Percentiles rank a stretch among this genome's conserved stretches.
Conservation (phyloP, 2,888 invertebrate species). For the Uloborus plumipes region DNA sequence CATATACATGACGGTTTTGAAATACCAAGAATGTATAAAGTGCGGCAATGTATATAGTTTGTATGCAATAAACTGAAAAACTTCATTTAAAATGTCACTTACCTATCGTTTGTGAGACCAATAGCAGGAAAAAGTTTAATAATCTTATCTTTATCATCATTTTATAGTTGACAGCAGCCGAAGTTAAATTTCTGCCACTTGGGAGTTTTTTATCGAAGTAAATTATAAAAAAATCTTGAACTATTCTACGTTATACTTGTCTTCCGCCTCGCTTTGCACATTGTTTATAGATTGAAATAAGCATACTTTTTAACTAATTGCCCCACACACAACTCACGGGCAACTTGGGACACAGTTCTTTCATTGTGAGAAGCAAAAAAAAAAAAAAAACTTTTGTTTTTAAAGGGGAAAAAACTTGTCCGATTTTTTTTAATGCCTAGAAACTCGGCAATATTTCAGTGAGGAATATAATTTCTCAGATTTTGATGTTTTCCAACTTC, state of each 20-base stretch:
- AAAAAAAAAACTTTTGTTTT: too few relatives aligned
- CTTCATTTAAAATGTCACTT: conserved; percentile 4
- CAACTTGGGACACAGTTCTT: conserved; percentile 12
- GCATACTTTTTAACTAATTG: neutral
- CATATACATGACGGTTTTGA: too few relatives aligned
- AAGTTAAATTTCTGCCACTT: neutral
- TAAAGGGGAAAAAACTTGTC: neutral
- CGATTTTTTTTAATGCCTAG: neutral
- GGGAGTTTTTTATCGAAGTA: neutral
- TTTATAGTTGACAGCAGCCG: neutral
- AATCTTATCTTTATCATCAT: conserved; percentile 24
- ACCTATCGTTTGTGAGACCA: conserved; percentile 26
- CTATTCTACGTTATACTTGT: conserved; percentile 3
- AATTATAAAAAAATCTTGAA: neutral
- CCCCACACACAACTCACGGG: conserved; percentile 5
- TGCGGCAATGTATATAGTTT: too few relatives aligned
- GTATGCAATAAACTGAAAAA: too few relatives aligned
- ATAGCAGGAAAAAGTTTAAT: conserved; percentile 22
- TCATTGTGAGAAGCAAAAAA: neutral
- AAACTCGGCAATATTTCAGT: neutral
- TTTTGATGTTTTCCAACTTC: neutral
- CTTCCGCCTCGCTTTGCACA: neutral
- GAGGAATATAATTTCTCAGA: neutral
- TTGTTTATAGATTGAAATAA: neutral
- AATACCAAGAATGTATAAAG: too few relatives aligned